Conservation (phyloP, 1,140 invertebrate genomes). For the Eufriesea mexicana region DNA sequence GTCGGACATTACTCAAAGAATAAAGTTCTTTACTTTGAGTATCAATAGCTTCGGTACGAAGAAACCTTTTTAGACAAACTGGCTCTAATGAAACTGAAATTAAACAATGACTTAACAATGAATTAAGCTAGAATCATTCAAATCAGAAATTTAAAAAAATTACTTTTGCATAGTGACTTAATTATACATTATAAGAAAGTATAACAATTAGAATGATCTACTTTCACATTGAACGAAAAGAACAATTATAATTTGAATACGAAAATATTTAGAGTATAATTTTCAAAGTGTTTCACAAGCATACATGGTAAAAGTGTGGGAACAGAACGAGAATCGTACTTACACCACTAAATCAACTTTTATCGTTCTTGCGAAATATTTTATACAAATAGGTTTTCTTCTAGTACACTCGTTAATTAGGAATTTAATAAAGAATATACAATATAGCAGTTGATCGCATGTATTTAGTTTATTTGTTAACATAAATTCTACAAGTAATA, state of each 20-base stretch:
- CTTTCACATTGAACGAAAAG: neutral
- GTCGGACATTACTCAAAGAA: neutral
- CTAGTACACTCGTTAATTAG: neutral
- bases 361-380: neutral
- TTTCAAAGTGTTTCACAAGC: neutral
- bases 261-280: neutral
- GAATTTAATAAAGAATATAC: neutral
- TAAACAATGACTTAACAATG: neutral
- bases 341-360: neutral
- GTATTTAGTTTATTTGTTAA: constrained; percentile 36
- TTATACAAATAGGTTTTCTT: neutral
- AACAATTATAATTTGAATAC: neutral
- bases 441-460: neutral
- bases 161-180: neutral
- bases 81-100: neutral
- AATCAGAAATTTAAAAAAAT: neutral
- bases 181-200: neutral
- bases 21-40: neutral
- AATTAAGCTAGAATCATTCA: too few species aligned
- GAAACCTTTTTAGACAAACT: neutral
- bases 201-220: neutral
- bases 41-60: neutral
- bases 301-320: neutral
- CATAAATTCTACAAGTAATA: constrained; percentile 26
- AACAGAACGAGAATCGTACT: neutral